A percentile compares a stretch with the other conserved stretches of the same genome.
These are phyloP conservation scores for Phainopepla nitens DNA, from an alignment of 2,113 vertebrate genomes.

Conservation along the genomic window DNA sequence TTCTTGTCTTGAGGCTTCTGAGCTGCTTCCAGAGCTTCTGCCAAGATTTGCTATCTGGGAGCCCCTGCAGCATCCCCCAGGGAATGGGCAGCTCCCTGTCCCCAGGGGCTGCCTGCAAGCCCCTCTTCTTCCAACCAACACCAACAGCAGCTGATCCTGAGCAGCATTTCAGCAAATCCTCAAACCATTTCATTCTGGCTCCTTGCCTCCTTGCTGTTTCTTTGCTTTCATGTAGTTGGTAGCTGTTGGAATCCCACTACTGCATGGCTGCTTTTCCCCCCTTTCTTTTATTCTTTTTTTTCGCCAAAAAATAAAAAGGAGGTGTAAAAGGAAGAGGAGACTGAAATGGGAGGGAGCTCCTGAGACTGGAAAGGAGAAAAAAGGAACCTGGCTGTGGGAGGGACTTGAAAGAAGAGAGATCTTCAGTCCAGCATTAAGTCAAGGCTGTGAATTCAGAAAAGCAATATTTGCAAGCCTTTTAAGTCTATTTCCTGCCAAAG, in stretches of 20 bases:
- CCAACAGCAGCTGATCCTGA: fast-evolving
- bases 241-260: neutral
- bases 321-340: neutral
- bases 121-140: fast-evolving
- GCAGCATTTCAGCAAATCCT: neutral
- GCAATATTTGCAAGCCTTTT: neutral
- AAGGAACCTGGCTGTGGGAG: neutral
- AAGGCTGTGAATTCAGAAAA: neutral
- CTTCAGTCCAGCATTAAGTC: neutral
- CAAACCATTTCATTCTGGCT: neutral
- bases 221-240: neutral
- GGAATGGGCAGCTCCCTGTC: neutral
- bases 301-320: neutral
- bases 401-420: neutral
- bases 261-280: fast-evolving
- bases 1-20: neutral
- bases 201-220: neutral
- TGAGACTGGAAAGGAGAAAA: neutral
- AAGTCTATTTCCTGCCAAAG: neutral
- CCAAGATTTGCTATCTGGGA: fast-evolving
- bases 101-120: fast-evolving
- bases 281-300: fast-evolving
- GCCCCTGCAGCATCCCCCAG: fast-evolving
- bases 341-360: neutral
- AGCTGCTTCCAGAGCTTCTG: neutral